A percentile compares a stretch with the other conserved stretches of the same genome.
Evolutionary conservation across 2,797 vertebrate species (phyloP).

Genomic region (Poecile montanus): DNA sequence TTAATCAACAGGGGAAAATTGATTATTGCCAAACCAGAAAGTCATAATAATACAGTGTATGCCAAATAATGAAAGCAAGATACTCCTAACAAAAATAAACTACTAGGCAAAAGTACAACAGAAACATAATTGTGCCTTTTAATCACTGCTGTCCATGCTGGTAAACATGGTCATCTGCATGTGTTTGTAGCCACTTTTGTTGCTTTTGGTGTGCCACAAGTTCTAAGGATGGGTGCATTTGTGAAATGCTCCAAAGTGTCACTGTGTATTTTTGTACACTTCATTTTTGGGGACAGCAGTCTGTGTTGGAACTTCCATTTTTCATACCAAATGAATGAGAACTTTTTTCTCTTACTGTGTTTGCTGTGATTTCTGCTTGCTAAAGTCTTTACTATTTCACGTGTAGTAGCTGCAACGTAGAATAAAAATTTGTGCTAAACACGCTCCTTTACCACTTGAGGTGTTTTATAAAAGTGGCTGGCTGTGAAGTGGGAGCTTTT

Average conservation of each 20-base stretch:
- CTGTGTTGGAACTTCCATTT: background rate
- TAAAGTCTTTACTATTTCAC: background rate
- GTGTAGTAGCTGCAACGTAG: background rate
- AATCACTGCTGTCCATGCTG: background rate
- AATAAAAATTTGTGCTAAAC: background rate
- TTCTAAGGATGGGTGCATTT: background rate
- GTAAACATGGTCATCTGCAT: background rate
- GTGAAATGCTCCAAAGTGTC: background rate
- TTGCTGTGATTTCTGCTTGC: constrained; percentile 1
- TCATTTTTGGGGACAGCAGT: background rate
- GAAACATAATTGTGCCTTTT: background rate
- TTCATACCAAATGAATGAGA: background rate
- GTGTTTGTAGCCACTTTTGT: background rate
- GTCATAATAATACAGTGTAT: background rate
- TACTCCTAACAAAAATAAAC: background rate
- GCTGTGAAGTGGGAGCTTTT: background rate
- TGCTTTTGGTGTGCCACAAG: background rate
- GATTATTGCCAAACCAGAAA: background rate
- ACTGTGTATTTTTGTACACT: background rate
- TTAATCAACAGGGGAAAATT: background rate
- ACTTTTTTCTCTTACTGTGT: background rate
- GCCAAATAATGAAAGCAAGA: background rate
- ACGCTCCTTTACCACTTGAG: background rate
- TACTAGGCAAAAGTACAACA: background rate
- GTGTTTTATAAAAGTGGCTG: background rate